Conservation (phyloP, 2,888 invertebrate genomes). For the Norana najaformis region DNA sequence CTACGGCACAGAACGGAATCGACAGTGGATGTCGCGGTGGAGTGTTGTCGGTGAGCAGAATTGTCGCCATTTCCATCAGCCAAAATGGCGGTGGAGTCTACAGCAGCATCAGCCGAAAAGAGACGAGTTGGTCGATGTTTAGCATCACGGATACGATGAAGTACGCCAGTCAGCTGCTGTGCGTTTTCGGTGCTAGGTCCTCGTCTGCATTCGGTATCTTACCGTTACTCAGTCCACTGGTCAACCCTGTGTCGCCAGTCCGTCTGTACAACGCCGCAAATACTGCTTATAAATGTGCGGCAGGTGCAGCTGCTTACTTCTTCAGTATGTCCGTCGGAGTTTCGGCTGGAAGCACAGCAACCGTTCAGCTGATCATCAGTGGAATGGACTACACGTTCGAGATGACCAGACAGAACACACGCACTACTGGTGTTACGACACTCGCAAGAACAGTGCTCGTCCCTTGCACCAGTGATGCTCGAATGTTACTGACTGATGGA, state of each 20-base stretch:
- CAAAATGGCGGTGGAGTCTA: slow-evolving; percentile 15
- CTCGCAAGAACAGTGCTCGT: slow-evolving; percentile 34
- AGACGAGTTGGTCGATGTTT: slow-evolving; percentile 38
- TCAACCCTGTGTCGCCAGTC: slow-evolving; percentile 7
- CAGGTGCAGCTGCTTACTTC: slow-evolving; percentile 26
- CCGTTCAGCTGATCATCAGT: slow-evolving; percentile 3
- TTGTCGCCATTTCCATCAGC: slow-evolving; percentile 24
- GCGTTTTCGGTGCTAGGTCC: neutral
- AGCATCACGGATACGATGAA: slow-evolving; percentile 31
- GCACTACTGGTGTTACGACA: slow-evolving; percentile 30
- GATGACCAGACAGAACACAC: slow-evolving; percentile 27
- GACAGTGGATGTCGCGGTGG: slow-evolving; percentile 34
- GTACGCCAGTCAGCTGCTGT: neutral
- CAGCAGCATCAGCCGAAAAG: neutral
- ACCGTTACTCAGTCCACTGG: slow-evolving; percentile 2
- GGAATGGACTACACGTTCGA: slow-evolving; percentile 22
- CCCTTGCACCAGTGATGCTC: slow-evolving; percentile 29
- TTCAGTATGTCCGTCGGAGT: slow-evolving; percentile 38
- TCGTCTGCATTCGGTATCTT: neutral
- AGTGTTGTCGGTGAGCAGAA: slow-evolving; percentile 24
- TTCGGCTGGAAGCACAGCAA: slow-evolving; percentile 21
- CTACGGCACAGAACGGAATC: slow-evolving; percentile 29
- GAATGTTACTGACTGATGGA: slow-evolving; percentile 21
- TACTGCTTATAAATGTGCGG: slow-evolving; percentile 28
- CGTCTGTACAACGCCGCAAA: slow-evolving; percentile 28